A percentile compares a stretch with the other conserved stretches of the same genome.
Conservation (phyloP, 2,113 vertebrate species). For the Mobula birostris region DNA sequence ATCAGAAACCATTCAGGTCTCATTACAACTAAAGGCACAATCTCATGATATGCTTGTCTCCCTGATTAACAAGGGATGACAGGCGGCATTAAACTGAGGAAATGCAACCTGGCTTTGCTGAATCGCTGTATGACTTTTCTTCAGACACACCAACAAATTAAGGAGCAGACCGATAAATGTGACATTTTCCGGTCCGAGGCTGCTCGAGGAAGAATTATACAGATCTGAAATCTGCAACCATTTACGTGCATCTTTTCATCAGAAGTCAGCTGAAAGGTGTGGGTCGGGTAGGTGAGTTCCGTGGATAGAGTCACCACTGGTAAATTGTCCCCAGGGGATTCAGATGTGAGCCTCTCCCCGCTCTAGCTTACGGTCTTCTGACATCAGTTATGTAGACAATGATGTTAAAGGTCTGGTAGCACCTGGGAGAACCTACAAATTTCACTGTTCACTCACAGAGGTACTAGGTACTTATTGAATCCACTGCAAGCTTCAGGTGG, state of each 20-base stretch:
- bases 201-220: background rate
- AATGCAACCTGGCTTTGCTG: background rate
- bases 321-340: too few species aligned
- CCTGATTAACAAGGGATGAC: conserved; percentile 13
- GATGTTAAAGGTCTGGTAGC: too few species aligned
- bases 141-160: background rate
- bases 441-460: too few species aligned
- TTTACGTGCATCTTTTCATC: too few species aligned
- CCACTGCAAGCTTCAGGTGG: too few species aligned
- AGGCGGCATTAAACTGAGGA: background rate
- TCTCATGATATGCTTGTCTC: background rate
- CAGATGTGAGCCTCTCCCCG: too few species aligned
- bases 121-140: background rate
- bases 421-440: too few species aligned
- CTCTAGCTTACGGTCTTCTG: too few species aligned
- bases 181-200: background rate
- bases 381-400: too few species aligned
- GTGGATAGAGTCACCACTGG: background rate
- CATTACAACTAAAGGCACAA: background rate
- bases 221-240: background rate
- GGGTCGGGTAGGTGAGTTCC: background rate
- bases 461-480: too few species aligned
- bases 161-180: background rate
- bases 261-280: background rate
- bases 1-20: background rate